Evolutionary conservation across 2,888 invertebrate species (phyloP), one percentile per base, ranked within the genome.

Genomic region (Branchinecta sandiegonensis): DNA sequence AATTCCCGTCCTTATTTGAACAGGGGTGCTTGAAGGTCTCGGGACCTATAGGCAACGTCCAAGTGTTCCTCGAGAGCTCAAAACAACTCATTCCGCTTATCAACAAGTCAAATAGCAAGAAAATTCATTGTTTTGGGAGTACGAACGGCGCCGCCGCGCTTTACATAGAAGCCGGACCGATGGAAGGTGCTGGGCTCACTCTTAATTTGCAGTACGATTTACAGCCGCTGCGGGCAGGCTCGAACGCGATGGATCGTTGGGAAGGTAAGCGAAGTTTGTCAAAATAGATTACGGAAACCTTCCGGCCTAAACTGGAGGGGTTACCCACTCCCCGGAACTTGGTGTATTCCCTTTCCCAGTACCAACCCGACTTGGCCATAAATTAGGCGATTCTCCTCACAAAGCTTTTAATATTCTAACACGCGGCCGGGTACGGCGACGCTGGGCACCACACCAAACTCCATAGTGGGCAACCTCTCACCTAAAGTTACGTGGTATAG

Each of bases 1-100:
- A 37, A 37, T 37, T 37, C 37, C 37, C 37, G 37, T 37, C 37
- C 37, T 37, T 37, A 6, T 37, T 37, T 37, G 37, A 37, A 79
- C 82, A 83, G 63, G 86, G 86, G 65, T 89, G 89, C 78, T 80
- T 88, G 69, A 82, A 85, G 71, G 83, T 81, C 13, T 79, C 79
- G 1, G 80, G 72, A 8, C 71, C 71, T 37, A 75, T 75, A 68
- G 71, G 71, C 9, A 76, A 77, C 13, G 78, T 85, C 10, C 81
- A 85, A 1, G 76, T 86, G 63, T 86, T 85, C 77, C 80, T 86
- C 48, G 86, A 86, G 77, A 84, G 84, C n/a, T 80, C 80, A 9
- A 78, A 83, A 67, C 81, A 81, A 8, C 77, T 86, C 70, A 78
- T 83, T 65, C 83, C 84, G 11, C 75, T 86, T 12, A 84, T 83